Conservation (phyloP, 2,888 invertebrate genomes). For the Clivina fossor region DNA sequence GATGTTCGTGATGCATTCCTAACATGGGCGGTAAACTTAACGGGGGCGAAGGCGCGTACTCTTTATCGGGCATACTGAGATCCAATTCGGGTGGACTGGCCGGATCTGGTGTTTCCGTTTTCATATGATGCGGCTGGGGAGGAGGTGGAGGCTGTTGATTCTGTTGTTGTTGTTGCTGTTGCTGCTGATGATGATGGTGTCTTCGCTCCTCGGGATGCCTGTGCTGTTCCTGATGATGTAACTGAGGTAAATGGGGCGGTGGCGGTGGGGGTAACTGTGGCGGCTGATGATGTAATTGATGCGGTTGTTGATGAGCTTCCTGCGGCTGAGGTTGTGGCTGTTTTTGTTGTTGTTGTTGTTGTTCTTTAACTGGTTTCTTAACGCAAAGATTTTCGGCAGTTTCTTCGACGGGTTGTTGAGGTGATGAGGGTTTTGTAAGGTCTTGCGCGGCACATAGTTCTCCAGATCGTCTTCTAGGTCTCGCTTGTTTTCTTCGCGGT, state of each 20-base stretch:
- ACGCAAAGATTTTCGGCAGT: conserved; percentile 64
- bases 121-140: conserved; percentile 27
- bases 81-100: conserved; percentile 50
- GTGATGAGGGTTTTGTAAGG: conserved; percentile 43
- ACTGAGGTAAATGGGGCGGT: background rate
- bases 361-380: conserved; percentile 57
- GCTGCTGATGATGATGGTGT: conserved; percentile 41
- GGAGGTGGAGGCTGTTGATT: conserved; percentile 31
- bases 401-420: conserved; percentile 50
- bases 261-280: background rate
- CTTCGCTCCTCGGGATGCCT: conserved; percentile 40
- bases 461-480: conserved; percentile 81
- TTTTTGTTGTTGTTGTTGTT: conserved; percentile 41
- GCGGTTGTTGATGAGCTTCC: conserved; percentile 36
- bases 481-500: conserved; percentile 81
- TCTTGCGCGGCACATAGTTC: conserved; percentile 68
- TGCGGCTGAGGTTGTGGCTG: conserved; percentile 36
- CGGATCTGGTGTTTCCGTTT: conserved; percentile 44
- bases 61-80: conserved; percentile 47
- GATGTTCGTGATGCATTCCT: conserved; percentile 48
- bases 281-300: conserved; percentile 14
- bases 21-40: conserved; percentile 57
- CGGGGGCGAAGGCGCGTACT: conserved; percentile 59
- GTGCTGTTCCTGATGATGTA: conserved; percentile 27
- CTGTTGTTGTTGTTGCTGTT: conserved; percentile 16